Evolutionary conservation across 2,888 invertebrate genomes (phyloP).

Genomic region (Hypena proboscidalis): DNA sequence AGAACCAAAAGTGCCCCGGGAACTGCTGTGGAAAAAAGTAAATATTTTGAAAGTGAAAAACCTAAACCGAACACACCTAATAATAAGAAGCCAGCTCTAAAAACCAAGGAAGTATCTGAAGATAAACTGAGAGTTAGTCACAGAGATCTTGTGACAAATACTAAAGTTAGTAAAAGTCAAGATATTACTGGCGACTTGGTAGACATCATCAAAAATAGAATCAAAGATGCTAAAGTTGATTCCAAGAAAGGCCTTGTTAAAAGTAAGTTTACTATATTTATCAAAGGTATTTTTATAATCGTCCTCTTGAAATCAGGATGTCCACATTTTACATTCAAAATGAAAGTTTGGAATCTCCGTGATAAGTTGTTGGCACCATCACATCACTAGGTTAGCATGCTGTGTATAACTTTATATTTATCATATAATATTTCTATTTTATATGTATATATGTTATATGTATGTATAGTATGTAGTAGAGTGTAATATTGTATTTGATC

Average conservation of each 20-base stretch:
- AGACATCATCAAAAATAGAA: constrained; percentile 79
- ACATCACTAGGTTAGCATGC: too few relatives aligned
- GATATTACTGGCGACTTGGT: constrained; percentile 81
- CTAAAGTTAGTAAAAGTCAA: constrained; percentile 54
- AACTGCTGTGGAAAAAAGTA: constrained; percentile 56
- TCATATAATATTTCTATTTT: too few relatives aligned
- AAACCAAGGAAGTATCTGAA: constrained; percentile 48
- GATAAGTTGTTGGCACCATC: too few relatives aligned
- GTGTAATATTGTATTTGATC: too few relatives aligned
- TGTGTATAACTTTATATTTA: too few relatives aligned
- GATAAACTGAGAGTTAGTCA: constrained; percentile 68
- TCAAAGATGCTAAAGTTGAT: constrained; percentile 73
- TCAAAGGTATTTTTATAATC: too few relatives aligned
- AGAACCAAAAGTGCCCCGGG: constrained; percentile 68
- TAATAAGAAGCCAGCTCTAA: constrained; percentile 45
- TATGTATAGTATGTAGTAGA: too few relatives aligned
- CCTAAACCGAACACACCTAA: constrained; percentile 40
- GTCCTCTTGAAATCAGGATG: too few relatives aligned
- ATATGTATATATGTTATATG: too few relatives aligned
- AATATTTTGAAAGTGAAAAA: constrained; percentile 58
- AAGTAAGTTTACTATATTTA: constrained; percentile 48
- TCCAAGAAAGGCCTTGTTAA: constrained; percentile 63
- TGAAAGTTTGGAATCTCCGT: too few relatives aligned
- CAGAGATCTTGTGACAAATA: constrained; percentile 59
- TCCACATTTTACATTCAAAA: too few relatives aligned